Evolutionary conservation across 2,888 invertebrate genomes (phyloP).

Genomic region (Stictocephala bisonia): DNA sequence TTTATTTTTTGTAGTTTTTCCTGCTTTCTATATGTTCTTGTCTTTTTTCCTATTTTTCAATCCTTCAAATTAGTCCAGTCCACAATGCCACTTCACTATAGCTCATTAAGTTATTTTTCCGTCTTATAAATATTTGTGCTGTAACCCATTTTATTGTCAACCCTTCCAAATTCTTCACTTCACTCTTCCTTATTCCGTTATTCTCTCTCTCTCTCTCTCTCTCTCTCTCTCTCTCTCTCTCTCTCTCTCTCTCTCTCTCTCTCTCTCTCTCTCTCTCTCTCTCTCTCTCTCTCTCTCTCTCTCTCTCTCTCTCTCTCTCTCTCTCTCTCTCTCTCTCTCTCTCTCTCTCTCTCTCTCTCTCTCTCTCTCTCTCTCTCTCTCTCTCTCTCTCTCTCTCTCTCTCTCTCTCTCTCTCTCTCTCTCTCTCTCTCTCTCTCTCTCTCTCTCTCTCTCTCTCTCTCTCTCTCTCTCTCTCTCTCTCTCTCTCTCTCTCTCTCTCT

Average conservation of each 20-base stretch:
- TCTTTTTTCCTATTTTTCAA: no score
- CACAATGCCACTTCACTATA: no score
- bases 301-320: background rate
- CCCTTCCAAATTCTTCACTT: no score
- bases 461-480: background rate
- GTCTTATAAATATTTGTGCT: no score
- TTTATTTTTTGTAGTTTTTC: no score
- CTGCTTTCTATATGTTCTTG: no score
- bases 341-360: background rate
- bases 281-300: background rate
- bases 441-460: background rate
- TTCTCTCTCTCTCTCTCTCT: conserved; percentile 8
- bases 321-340: background rate
- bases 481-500: background rate
- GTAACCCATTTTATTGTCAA: no score
- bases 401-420: background rate
- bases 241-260: background rate
- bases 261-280: background rate
- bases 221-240: background rate
- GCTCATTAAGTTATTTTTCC: no score
- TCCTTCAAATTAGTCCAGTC: no score
- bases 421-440: background rate
- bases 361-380: background rate
- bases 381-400: background rate
- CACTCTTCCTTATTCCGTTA: no score